These are phyloP conservation scores for Tetragnatha versicolor DNA, from an alignment of 1,140 invertebrate species.

Conservation along the genomic window DNA sequence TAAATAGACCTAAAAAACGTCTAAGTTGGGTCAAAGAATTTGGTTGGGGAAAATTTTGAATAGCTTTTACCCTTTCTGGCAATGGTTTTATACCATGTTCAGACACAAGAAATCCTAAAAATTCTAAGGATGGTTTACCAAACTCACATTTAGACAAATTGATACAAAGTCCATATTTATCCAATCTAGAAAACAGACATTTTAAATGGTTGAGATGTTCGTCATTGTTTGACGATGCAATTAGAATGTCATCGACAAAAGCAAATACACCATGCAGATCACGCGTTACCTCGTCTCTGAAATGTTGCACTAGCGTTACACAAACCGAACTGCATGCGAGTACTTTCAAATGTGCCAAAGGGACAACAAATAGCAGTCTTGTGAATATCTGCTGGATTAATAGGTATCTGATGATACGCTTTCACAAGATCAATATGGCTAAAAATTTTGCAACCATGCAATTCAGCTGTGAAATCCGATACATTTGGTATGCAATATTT, in stretches of 20 bases:
- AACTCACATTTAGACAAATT: conserved; percentile 43
- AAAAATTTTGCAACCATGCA: conserved; percentile 30
- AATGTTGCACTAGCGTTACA: conserved; percentile 58
- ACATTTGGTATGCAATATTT: conserved; percentile 59
- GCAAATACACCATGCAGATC: conserved; percentile 60
- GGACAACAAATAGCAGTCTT: conserved; percentile 60
- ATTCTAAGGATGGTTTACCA: background rate
- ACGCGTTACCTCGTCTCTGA: conserved; percentile 42
- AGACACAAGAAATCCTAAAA: conserved; percentile 61
- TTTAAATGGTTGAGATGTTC: conserved; percentile 62
- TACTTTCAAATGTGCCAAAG: background rate
- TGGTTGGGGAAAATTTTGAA: conserved; percentile 61
- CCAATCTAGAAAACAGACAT: conserved; percentile 61
- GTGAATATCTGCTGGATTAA: conserved; percentile 4
- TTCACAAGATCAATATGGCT: too few relatives aligned
- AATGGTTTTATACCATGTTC: conserved; percentile 58
- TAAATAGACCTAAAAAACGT: too few relatives aligned
- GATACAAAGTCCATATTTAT: conserved; percentile 1
- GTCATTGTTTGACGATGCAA: conserved; percentile 61
- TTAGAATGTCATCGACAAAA: conserved; percentile 69
- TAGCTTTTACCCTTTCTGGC: conserved; percentile 61
- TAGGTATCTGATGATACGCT: conserved; percentile 56
- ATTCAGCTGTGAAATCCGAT: conserved; percentile 38
- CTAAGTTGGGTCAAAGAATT: conserved; percentile 58
- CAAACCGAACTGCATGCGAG: conserved; percentile 60